Percentiles rank a stretch among this genome's conserved stretches.
These are phyloP conservation scores for Glossophaga mutica DNA, from an alignment of 2,797 vertebrate genomes.

Conservation along the genomic window DNA sequence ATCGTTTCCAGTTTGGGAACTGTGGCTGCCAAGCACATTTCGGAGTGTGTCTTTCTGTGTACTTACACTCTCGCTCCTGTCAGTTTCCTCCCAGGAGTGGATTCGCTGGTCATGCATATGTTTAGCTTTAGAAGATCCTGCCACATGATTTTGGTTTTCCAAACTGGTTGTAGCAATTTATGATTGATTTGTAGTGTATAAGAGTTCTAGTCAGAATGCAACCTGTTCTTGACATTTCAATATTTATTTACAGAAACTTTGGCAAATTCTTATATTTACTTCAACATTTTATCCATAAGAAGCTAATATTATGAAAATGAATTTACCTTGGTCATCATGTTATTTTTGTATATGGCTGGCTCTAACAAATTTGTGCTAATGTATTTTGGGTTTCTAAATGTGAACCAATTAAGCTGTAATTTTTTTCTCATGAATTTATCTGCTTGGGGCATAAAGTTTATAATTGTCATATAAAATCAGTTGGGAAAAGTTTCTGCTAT, in stretches of 20 bases:
- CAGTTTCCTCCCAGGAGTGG: not conserved
- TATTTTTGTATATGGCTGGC: not conserved
- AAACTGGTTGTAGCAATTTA: slow-evolving; percentile 18
- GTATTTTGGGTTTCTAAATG: slow-evolving; percentile 28
- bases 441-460: not conserved
- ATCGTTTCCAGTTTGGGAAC: not conserved
- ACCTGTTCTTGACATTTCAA: not conserved
- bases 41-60: not conserved
- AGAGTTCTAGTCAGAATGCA: slow-evolving; percentile 23
- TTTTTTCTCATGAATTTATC: not conserved
- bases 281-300: slow-evolving; percentile 21
- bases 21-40: not conserved
- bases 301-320: not conserved
- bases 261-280: not conserved
- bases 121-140: not conserved
- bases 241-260: not conserved
- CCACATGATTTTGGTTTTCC: not conserved
- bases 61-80: not conserved
- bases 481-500: not conserved
- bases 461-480: slow-evolving; percentile 15
- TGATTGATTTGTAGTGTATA: not conserved
- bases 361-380: not conserved
- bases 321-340: not conserved
- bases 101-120: not conserved
- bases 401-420: not conserved